Evolutionary conservation across 2,113 vertebrate genomes (phyloP), one percentile per base, ranked within the genome.

Genomic region (Mohoua ochrocephala): DNA sequence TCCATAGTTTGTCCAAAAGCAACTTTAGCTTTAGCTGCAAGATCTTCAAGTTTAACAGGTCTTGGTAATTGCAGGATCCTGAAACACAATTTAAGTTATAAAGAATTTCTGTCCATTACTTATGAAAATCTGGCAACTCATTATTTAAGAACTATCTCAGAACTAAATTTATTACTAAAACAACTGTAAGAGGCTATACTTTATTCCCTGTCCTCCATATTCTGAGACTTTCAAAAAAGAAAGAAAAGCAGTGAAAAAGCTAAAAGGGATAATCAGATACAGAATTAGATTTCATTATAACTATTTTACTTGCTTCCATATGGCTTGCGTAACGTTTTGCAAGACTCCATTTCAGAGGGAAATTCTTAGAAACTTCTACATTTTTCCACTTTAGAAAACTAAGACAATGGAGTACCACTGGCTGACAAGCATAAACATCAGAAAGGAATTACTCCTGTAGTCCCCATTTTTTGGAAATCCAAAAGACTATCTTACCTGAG

Each of bases 1-100:
- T 99, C 99, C 99, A 99, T 99, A 27, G 97, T 95, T 89, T 99
- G 99, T 89, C 99, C 99, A 95, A 99, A 99, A 78, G 99, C 99
- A 96, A 98, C 97, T 98, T 99, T 99, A 90, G 99, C 99, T 97
- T 99, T 99, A 63, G 98, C 92, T 89, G 88, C 98, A 96, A 99
- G 98, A 97, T 99, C 99, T 91, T 99, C 99, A 90, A 99, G 98
- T 97, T 98, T 99, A 96, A 99, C 96, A n/a, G 99, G 99, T 63
- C 99, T 99, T 59, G 98, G 95, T 83, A 99, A 99, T 94, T 99
- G 99, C 92, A 99, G 96, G 84, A 99, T 99, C 97, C 99, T 99
- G 89, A 57, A 98, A 97, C 41, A 95, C 42, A 96, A 20, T 96
- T 95, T 89, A 94, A 74, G 50, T 95, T 96, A 71, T 4, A 42